Conservation (phyloP, 2,888 invertebrate genomes). For the Invenusta paracnida region DNA sequence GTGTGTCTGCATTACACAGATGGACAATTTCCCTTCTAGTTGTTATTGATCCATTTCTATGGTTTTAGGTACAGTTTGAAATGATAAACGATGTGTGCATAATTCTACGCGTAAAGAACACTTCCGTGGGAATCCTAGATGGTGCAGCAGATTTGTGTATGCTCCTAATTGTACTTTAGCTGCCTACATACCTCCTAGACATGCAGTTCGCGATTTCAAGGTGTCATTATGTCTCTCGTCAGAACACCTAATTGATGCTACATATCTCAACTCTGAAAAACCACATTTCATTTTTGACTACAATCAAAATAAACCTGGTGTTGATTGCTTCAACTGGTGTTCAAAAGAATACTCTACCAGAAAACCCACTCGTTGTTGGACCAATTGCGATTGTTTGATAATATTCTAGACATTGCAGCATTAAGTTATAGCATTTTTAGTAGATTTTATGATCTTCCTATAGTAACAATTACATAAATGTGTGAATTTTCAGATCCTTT, state of each 20-base stretch:
- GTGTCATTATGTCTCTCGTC: neutral
- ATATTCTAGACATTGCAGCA: neutral
- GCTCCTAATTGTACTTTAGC: neutral
- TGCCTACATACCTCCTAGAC: neutral
- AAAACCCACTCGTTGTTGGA: neutral
- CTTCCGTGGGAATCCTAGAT: neutral
- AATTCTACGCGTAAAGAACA: neutral
- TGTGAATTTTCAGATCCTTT: neutral
- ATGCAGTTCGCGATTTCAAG: neutral
- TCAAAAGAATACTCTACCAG: neutral
- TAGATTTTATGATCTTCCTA: no score
- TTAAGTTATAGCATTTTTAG: constrained; percentile 8
- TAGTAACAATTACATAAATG: neutral
- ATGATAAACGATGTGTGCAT: neutral
- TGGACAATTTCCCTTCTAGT: no score
- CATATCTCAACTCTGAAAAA: no score
- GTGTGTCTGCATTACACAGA: no score
- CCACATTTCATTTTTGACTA: neutral
- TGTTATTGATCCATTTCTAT: no score
- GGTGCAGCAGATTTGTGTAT: neutral
- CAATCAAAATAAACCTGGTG: neutral
- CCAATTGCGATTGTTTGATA: neutral
- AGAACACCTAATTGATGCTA: neutral
- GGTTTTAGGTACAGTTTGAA: neutral
- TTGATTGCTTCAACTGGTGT: neutral